Evolutionary conservation across 2,113 vertebrate species (phyloP).

Genomic region (Malurus elegans): DNA sequence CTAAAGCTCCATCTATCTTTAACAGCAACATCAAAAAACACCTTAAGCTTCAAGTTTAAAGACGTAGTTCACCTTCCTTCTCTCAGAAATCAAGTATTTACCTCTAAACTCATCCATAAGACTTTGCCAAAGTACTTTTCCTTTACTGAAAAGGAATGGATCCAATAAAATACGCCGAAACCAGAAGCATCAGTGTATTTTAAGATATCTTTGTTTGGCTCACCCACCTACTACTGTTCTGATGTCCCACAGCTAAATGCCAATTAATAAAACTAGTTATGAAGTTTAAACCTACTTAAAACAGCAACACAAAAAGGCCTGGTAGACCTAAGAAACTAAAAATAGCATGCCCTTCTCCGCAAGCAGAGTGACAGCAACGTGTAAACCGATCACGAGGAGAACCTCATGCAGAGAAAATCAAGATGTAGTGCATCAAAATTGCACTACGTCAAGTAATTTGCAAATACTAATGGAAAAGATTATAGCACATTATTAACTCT

Average conservation of each 20-base stretch:
- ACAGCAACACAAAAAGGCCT: not conserved
- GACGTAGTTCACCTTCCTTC: not conserved
- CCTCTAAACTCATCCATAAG: not conserved
- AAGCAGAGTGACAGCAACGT: not conserved
- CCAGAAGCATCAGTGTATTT: conserved; percentile 18
- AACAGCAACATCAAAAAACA: not conserved
- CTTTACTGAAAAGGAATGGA: not conserved
- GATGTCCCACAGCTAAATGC: not conserved
- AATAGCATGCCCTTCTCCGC: conserved; percentile 55
- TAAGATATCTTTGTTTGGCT: not conserved
- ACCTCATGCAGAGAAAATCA: not conserved
- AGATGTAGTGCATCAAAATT: not conserved
- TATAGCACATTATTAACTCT: not conserved
- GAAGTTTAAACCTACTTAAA: not conserved
- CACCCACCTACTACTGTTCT: not conserved
- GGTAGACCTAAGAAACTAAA: conserved; percentile 27
- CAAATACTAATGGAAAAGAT: not conserved
- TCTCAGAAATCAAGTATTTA: not conserved
- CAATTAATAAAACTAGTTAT: not conserved
- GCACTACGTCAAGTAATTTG: not conserved
- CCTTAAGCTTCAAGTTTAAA: not conserved
- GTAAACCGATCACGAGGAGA: conserved; percentile 33
- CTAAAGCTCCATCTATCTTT: not conserved
- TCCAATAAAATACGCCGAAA: not conserved
- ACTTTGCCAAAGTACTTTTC: not conserved